Conservation (phyloP, 2,113 vertebrate species). For the Ceuthmochares aereus region DNA sequence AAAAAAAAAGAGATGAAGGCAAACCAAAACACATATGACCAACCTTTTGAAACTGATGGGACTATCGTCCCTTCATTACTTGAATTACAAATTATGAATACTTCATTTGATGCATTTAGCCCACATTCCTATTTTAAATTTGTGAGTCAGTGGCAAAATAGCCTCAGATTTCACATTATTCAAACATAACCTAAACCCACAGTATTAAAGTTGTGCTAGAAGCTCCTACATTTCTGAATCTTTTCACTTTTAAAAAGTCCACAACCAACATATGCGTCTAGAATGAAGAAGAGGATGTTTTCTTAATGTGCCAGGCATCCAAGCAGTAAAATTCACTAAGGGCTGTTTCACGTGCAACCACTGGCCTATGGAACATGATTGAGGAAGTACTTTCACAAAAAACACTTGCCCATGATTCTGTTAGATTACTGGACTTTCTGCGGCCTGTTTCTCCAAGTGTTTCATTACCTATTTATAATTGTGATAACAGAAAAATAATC, state of each 20-base stretch:
- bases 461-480: neutral
- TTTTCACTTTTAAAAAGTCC: neutral
- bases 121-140: neutral
- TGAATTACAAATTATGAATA: constrained; percentile 18
- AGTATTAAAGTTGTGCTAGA: neutral
- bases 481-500: neutral
- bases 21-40: neutral
- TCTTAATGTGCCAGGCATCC: neutral
- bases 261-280: neutral
- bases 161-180: neutral
- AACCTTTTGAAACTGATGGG: neutral
- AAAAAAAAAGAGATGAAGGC: neutral
- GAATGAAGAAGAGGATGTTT: neutral
- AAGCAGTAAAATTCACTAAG: neutral
- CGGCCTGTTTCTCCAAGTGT: neutral
- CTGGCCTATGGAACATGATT: neutral
- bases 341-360: neutral
- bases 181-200: neutral
- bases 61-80: neutral
- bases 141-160: neutral
- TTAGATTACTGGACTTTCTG: neutral
- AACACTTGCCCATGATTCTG: accelerated
- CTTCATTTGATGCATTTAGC: neutral
- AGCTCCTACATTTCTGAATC: neutral
- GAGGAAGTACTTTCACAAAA: neutral